A percentile compares a stretch with the other conserved stretches of the same genome.
These are phyloP conservation scores for Hydrozoanthus gracilis DNA, from an alignment of 92 coral and sea anemone genomes.

Conservation along the genomic window DNA sequence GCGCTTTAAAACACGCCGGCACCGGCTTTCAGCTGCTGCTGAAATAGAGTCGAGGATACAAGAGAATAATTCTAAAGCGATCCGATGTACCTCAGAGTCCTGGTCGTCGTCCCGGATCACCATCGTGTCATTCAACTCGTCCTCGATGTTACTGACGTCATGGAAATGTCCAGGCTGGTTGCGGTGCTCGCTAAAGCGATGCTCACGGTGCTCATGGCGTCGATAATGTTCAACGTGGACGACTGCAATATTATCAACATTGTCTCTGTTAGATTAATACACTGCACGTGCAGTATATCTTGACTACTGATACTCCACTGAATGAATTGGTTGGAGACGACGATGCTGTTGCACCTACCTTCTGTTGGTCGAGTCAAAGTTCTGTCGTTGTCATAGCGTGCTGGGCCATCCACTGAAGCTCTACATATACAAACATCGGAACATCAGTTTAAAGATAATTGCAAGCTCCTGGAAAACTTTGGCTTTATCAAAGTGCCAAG, in stretches of 20 bases:
- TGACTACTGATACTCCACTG: no score
- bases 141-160: slow-evolving; percentile 51
- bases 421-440: not conserved
- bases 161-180: not conserved
- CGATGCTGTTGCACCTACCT: not conserved
- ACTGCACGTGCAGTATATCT: not conserved
- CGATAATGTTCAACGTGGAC: slow-evolving; percentile 41
- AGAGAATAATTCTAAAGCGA: no score
- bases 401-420: slow-evolving; percentile 17
- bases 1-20: no score
- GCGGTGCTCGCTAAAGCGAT: slow-evolving; percentile 7
- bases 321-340: no score
- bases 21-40: no score
- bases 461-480: not conserved
- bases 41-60: no score
- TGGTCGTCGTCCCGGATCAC: slow-evolving; percentile 84
- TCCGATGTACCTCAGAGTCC: slow-evolving; percentile 64
- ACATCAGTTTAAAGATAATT: not conserved
- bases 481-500: not conserved
- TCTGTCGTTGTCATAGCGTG: slow-evolving; percentile 29
- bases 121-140: slow-evolving; percentile 70
- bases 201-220: slow-evolving; percentile 37
- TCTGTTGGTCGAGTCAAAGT: slow-evolving; percentile 41
- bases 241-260: slow-evolving; percentile 7
- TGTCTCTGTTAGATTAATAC: not conserved